These are phyloP conservation scores for Leuciscus idus DNA, from an alignment of 2,113 vertebrate genomes.

Conservation along the genomic window DNA sequence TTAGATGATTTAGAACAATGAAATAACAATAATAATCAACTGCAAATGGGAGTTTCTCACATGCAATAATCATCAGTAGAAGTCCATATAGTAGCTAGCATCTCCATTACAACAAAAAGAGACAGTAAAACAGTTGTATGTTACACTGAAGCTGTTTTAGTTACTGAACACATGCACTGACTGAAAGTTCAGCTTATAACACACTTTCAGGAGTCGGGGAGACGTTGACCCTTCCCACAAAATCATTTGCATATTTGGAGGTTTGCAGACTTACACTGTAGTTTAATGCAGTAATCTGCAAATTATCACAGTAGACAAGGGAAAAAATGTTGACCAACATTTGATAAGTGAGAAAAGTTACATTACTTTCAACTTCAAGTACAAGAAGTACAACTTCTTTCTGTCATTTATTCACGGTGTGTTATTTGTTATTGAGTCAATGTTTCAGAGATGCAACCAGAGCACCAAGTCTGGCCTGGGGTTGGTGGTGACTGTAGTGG, in stretches of 20 bases:
- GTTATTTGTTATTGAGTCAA: too few species aligned
- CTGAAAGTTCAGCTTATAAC: neutral
- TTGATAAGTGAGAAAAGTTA: neutral
- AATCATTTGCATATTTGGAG: neutral
- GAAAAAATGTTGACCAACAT: neutral
- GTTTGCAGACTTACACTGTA: neutral
- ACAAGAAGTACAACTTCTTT: too few species aligned
- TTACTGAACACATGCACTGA: neutral
- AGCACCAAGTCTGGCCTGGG: too few species aligned
- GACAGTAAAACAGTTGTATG: neutral
- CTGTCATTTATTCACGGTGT: too few species aligned
- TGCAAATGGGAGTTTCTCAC: neutral
- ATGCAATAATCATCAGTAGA: neutral
- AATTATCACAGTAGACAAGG: neutral
- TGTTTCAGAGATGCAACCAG: too few species aligned
- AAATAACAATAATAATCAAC: too few species aligned
- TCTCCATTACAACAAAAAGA: neutral
- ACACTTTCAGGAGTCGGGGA: neutral
- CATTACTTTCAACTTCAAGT: too few species aligned
- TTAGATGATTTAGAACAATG: too few species aligned
- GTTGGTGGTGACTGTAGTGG: too few species aligned
- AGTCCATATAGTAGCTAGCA: too few species aligned
- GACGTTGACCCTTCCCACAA: neutral
- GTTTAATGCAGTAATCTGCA: neutral
- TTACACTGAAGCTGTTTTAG: neutral